Evolutionary conservation across 2,113 vertebrate genomes (phyloP).

Genomic region (Manacus vitellinus): DNA sequence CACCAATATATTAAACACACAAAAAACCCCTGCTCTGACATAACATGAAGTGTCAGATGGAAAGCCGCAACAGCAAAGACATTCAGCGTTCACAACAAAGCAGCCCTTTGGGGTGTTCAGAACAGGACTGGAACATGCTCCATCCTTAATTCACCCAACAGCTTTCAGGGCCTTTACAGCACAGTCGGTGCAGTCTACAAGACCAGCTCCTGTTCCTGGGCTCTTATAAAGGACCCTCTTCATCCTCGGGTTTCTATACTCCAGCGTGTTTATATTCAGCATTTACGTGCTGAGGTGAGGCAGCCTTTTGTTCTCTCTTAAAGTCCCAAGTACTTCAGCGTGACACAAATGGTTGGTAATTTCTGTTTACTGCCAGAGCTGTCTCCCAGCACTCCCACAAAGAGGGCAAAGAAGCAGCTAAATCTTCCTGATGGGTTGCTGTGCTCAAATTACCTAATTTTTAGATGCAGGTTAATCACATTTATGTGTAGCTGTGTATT

Average conservation of each 20-base stretch:
- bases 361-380: neutral
- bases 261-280: neutral
- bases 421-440: neutral
- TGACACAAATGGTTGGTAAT: neutral
- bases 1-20: conserved; percentile 69
- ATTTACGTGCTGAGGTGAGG: neutral
- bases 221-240: conserved; percentile 55
- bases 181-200: conserved; percentile 47
- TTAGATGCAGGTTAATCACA: neutral
- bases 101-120: conserved; percentile 53
- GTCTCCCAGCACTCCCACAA: neutral
- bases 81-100: conserved; percentile 60
- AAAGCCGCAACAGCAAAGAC: conserved; percentile 63
- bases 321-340: neutral
- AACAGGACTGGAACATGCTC: conserved; percentile 51
- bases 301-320: conserved; percentile 45
- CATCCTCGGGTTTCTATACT: neutral
- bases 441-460: neutral
- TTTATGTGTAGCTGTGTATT: neutral
- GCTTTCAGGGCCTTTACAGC: conserved; percentile 37
- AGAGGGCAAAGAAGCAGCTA: neutral
- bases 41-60: conserved; percentile 69
- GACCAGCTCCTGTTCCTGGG: conserved; percentile 48
- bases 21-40: conserved; percentile 54
- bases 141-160: conserved; percentile 66